Percentiles rank a stretch among this genome's conserved stretches.
These are phyloP conservation scores for Blastobasis lacticolella DNA, from an alignment of 2,888 invertebrate genomes.

Conservation along the genomic window DNA sequence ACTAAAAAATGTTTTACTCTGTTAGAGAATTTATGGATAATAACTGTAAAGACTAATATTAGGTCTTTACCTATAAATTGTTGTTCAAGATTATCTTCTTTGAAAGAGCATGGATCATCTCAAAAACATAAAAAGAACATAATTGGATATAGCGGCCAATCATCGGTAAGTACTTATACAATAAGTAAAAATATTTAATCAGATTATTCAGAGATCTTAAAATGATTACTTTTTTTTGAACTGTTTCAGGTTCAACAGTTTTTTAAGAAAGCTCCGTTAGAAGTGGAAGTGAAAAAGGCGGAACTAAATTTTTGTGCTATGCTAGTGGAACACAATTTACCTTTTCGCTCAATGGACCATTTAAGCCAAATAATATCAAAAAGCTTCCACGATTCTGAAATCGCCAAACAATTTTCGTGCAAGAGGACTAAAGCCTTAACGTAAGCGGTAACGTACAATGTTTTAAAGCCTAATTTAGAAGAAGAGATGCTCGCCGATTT, in stretches of 20 bases:
- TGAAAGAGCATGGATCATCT: background rate
- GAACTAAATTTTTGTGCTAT: conserved; percentile 7
- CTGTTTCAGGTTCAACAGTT: conserved; percentile 7
- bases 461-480: conserved; percentile 9
- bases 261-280: conserved; percentile 4
- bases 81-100: background rate
- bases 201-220: background rate
- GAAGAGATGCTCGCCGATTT: conserved; percentile 10
- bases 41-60: no score
- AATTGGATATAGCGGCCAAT: background rate
- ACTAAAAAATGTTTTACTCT: no score
- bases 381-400: conserved; percentile 8
- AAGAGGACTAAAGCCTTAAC: conserved; percentile 7
- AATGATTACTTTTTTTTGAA: background rate
- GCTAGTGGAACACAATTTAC: conserved; percentile 7
- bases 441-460: conserved; percentile 13
- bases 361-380: conserved; percentile 6
- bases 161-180: background rate
- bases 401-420: conserved; percentile 7
- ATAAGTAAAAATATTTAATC: background rate
- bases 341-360: conserved; percentile 9
- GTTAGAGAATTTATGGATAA: no score
- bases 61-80: no score
- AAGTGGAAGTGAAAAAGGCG: conserved; percentile 6
- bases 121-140: background rate